A percentile compares a stretch with the other conserved stretches of the same genome.
Conservation (phyloP, 2,113 vertebrate species). For the Herpailurus yagouaroundi region DNA sequence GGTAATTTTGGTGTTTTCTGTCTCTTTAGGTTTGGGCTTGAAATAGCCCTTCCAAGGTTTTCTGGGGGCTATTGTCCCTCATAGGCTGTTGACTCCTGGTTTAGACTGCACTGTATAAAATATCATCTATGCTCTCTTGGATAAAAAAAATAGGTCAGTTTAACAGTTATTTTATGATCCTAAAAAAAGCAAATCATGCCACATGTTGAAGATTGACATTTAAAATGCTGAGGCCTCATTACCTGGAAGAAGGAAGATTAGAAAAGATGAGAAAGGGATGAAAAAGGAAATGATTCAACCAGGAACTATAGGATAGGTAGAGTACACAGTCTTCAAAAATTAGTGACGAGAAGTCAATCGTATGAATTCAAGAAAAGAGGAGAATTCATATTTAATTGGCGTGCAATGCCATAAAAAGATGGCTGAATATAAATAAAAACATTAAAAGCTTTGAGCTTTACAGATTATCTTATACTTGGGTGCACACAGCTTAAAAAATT, state of each 20-base stretch:
- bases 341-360: slow-evolving; percentile 31
- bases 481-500: slow-evolving; percentile 64
- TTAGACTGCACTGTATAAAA: neutral
- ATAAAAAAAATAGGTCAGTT: slow-evolving; percentile 58
- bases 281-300: slow-evolving; percentile 71
- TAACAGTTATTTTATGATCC: slow-evolving; percentile 67
- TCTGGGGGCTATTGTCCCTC: neutral
- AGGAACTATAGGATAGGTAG: slow-evolving; percentile 42
- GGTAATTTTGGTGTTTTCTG: neutral
- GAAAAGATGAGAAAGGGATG: neutral
- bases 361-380: slow-evolving; percentile 38
- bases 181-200: slow-evolving; percentile 76
- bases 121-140: neutral
- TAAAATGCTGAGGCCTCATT: slow-evolving; percentile 77
- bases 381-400: slow-evolving; percentile 64
- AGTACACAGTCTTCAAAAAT: slow-evolving; percentile 23
- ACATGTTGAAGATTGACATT: slow-evolving; percentile 76
- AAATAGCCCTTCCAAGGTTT: neutral
- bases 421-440: slow-evolving; percentile 63
- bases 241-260: slow-evolving; percentile 58
- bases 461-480: slow-evolving; percentile 57
- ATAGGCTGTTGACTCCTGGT: neutral
- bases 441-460: slow-evolving; percentile 53
- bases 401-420: neutral
- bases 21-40: neutral